Percentiles rank a stretch among this genome's conserved stretches.
Conservation (phyloP, 2,888 invertebrate genomes). For the Amblyteles armatorius region DNA sequence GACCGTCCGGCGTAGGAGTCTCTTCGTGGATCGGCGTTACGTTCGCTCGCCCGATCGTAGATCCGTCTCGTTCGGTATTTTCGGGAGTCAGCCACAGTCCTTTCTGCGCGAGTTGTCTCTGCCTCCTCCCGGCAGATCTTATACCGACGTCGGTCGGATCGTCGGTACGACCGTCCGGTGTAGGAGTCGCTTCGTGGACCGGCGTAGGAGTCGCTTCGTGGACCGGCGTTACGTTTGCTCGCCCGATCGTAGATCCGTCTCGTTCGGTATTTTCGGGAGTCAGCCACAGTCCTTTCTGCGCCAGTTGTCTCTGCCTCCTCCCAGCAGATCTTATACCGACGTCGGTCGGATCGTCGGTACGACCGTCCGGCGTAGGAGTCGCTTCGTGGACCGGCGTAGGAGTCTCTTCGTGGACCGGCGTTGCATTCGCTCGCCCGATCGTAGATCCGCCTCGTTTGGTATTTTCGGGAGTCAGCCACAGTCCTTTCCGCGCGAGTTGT, state of each 20-base stretch:
- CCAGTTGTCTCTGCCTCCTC: too few species aligned
- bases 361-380: neutral
- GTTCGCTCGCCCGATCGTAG: neutral
- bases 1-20: neutral
- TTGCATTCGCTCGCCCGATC: neutral
- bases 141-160: too few species aligned
- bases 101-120: slow-evolving; percentile 31
- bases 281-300: too few species aligned
- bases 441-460: neutral
- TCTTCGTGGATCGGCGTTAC: neutral
- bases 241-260: too few species aligned
- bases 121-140: neutral
- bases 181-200: too few species aligned
- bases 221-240: too few species aligned
- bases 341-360: fast-evolving
- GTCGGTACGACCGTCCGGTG: too few species aligned
- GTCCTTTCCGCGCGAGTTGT: slow-evolving; percentile 29
- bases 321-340: too few species aligned
- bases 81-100: slow-evolving; percentile 40
- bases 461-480: slow-evolving; percentile 35
- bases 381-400: neutral
- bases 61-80: neutral
- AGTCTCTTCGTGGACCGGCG: neutral
- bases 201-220: too few species aligned
- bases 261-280: too few species aligned